Base-by-base conservation (phyloP, 2,113 vertebrate genomes). In the Mugil cephalus region DNA sequence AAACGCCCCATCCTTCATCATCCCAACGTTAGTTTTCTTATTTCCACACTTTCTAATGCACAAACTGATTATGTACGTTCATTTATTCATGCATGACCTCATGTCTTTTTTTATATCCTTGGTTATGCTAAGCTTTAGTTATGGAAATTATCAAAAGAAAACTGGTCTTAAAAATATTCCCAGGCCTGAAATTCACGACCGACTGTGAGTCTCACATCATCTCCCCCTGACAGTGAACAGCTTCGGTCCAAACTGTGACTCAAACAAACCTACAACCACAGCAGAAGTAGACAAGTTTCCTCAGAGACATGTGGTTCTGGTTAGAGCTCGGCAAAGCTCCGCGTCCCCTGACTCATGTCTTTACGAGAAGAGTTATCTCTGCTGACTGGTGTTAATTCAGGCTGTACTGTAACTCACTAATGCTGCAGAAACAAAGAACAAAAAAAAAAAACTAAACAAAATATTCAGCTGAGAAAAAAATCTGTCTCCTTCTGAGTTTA, bases 311-410 rank as follows among this genome's bases (percentile, higher is more conserved):
- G 58, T 40, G 79, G 70, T 17, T 82, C 30, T 56, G n/a, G 60
- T 72, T 75, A 63, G 39, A 53, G 17, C 63, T 55, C 64, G 14
- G 64, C 53, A 19, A 24, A 42, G 24, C 67, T 76, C 67, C 0
- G 24, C 8, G 69, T 63, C 69, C 60, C 61, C 67, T 38, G 79
- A 85, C 79, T 82, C 65, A 69, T 62, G 59, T 7, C 53, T 66
- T 60, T 13, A 35, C 56, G 19, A 36, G 66, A 45, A 39, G 10
- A 60, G 42, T 47, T n/a, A 36, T 46, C n/a, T 17, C 40, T 40
- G 13, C 9, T 18, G 54, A 48, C 52, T 64, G 70, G 54, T 50
- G 51, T 50, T 30, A 30, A 30, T 30, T 30, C 24, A 30, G 24
- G 24, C 24, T 30, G 24, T 30, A 5, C 24, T 45, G 51, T 47